phyloP scores from a whole-genome alignment of 2,113 vertebrate genomes.

The Scomber colias region DNA sequence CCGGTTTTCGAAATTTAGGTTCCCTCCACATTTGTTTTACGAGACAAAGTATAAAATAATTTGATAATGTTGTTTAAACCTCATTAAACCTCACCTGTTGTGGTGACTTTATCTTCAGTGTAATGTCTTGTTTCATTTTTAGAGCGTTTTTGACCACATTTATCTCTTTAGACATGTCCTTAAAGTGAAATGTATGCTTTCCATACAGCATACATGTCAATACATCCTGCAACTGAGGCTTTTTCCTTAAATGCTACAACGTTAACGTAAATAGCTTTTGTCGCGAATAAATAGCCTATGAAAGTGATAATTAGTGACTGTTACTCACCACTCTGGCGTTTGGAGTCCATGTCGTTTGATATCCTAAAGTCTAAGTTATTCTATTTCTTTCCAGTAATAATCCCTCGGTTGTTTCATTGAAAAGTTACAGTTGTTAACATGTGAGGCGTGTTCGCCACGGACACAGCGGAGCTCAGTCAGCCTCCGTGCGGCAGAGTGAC shows the following conservation, averaged over 20 bases:
- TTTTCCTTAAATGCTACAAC: too few relatives aligned
- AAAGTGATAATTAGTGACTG: constrained; percentile 2
- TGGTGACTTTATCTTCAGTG: not conserved
- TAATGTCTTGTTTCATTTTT: not conserved
- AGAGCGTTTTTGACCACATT: not conserved
- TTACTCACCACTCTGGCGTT: constrained; percentile 72
- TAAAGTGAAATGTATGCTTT: too few relatives aligned
- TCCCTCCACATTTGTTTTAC: too few relatives aligned
- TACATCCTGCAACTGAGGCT: too few relatives aligned
- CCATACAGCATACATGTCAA: too few relatives aligned
- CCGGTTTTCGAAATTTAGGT: not conserved
- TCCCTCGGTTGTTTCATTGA: constrained; percentile 32
- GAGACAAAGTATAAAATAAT: too few relatives aligned
- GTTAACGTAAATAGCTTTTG: not conserved
- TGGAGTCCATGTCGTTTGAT: constrained; percentile 65
- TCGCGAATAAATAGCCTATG: not conserved
- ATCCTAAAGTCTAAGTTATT: not conserved
- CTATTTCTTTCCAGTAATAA: constrained; percentile 30
- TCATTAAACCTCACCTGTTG: not conserved
- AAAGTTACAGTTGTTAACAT: constrained; percentile 24
- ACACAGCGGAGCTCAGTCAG: constrained; percentile 15
- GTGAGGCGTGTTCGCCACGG: constrained; percentile 15
- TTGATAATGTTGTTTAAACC: too few relatives aligned
- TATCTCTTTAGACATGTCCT: too few relatives aligned
- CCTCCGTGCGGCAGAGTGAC: constrained; percentile 44